A percentile compares a stretch with the other conserved stretches of the same genome.
Conservation (phyloP, 2,888 invertebrate genomes). For the Nephrotoma guestfalica region DNA sequence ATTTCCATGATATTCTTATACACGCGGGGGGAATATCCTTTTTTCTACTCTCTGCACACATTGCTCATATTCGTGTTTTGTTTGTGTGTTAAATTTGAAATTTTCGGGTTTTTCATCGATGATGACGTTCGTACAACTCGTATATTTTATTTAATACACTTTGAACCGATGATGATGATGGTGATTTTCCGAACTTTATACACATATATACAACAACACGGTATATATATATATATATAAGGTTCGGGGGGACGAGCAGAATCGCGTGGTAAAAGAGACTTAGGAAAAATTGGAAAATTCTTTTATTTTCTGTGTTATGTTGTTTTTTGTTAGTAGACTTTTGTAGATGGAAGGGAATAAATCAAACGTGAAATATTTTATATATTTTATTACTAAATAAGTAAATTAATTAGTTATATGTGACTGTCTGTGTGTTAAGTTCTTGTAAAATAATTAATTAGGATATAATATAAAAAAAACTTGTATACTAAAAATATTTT, state of each 20-base stretch:
- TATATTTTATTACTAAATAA: neutral
- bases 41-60: neutral
- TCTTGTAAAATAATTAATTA: neutral
- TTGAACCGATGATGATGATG: neutral
- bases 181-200: neutral
- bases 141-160: neutral
- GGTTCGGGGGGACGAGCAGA: neutral
- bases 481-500: neutral
- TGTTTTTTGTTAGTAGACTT: neutral
- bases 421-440: neutral
- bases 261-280: neutral
- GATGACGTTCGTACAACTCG: neutral
- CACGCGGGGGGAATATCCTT: neutral
- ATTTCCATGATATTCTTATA: neutral
- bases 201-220: neutral
- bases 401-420: neutral
- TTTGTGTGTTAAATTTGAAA: neutral
- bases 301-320: neutral
- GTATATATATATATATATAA: neutral
- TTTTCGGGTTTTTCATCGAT: neutral
- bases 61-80: neutral
- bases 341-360: neutral
- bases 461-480: neutral
- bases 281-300: neutral
- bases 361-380: neutral